Base-by-base conservation (phyloP, 2,888 invertebrate genomes). In the Bombyx huttoni region DNA sequence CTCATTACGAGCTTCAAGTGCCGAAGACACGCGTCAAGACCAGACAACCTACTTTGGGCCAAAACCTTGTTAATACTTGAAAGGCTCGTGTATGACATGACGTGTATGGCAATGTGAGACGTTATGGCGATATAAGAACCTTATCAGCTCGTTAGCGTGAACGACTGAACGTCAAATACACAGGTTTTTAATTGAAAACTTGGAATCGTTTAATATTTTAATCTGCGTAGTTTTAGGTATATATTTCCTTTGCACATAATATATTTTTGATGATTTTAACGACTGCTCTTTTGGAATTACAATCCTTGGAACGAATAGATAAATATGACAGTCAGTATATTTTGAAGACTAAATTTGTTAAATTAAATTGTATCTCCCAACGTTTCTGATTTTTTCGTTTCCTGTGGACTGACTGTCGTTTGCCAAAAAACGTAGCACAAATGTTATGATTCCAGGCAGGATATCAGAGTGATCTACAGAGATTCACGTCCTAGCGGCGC, bases 1-100 rank as follows among this genome's bases (percentile, higher is more conserved):
- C 53, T 58, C 56, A 55, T 60, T 58, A 58, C 54, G 51, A 50
- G 34, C 51, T 52, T 55, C 53, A 51, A 57, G 55, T 54, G 52
- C 49, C 49, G 51, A 51, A 52, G 52, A 49, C 51, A 49, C 52
- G 48, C 49, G 54, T 54, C 54, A 54, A 40, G 33, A 14, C 49
- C 51, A 53, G 48, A 47, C 53, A 51, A 47, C 47, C 47, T 52
- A 40, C 49, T 51, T 53, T 48, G 46, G 34, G 13, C 46, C 52
- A 46, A 47, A 33, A 53, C 49, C 53, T 51, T 46, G 50, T 51
- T 51, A 53, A 51, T 51, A 49, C 49, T 51, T 49, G 51, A 51
- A 51, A 34, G 46, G 46, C 24, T 51, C 14, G 47, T 49, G 34
- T 52, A 24, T 47, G 35, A 51, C 50, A 46, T 51, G 50, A 51